phyloP scores from a whole-genome alignment of 2,113 vertebrate genomes.

The Vombatus ursinus region DNA sequence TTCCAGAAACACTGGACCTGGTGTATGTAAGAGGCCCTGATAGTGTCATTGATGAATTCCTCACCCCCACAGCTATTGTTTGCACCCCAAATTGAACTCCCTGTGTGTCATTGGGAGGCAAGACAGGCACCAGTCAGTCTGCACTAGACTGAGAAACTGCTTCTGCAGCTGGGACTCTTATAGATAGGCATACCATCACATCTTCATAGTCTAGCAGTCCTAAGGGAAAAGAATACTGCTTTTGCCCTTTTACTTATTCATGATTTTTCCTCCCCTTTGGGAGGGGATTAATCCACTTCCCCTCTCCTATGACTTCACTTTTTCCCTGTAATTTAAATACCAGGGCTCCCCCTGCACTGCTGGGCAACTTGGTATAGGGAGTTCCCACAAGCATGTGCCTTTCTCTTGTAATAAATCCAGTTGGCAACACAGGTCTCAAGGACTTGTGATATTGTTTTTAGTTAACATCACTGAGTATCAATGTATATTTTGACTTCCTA shows the following conservation, averaged over 20 bases:
- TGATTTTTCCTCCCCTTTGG: not conserved
- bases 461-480: not conserved
- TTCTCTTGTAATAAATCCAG: not conserved
- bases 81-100: not conserved
- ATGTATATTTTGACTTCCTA: not conserved
- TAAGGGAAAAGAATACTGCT: not conserved
- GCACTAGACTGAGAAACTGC: not conserved
- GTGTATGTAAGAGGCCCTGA: not conserved
- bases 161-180: not conserved
- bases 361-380: not conserved
- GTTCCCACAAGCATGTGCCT: not conserved
- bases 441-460: not conserved
- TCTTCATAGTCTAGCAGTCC: not conserved
- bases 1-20: not conserved
- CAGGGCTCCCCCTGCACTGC: not conserved
- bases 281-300: not conserved
- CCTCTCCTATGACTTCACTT: not conserved
- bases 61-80: not conserved
- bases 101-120: not conserved
- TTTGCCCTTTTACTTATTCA: not conserved
- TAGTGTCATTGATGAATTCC: not conserved
- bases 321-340: not conserved
- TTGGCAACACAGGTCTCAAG: not conserved
- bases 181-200: not conserved
- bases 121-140: not conserved